A percentile compares a stretch with the other conserved stretches of the same genome.
Conservation (phyloP, 2,888 invertebrate genomes). For the Pristionchus mayeri region DNA sequence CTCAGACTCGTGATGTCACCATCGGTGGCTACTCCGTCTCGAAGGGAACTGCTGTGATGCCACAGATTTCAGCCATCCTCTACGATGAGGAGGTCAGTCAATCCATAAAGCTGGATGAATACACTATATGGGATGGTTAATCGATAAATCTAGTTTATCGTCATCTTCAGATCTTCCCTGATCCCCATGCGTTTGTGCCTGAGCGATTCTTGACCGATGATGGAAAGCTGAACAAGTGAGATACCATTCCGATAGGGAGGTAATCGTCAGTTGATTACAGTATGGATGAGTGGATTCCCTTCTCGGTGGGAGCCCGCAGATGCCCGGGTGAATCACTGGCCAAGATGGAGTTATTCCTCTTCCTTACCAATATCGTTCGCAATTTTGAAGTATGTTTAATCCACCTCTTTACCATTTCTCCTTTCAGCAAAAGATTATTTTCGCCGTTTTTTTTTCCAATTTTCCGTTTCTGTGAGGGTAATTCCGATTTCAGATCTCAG, state of each 20-base stretch:
- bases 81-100: conserved; percentile 6
- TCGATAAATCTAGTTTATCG: not conserved
- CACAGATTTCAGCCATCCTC: conserved; percentile 26
- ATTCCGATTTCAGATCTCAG: not conserved
- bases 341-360: conserved; percentile 45
- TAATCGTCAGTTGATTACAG: not conserved
- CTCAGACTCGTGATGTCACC: conserved; percentile 1
- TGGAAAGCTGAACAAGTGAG: conserved; percentile 31
- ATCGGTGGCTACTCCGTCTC: not conserved
- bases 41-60: conserved; percentile 26
- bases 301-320: conserved; percentile 36
- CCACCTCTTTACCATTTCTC: too few species aligned
- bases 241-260: not conserved
- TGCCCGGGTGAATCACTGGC: conserved; percentile 42
- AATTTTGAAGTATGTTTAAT: conserved; percentile 38
- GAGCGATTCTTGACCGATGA: conserved; percentile 21
- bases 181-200: conserved; percentile 20
- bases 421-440: too few species aligned
- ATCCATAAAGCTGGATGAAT: too few species aligned
- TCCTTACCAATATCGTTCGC: conserved; percentile 36
- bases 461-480: too few species aligned
- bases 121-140: not conserved
- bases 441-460: too few species aligned
- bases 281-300: conserved; percentile 41
- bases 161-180: conserved; percentile 30